phyloP scores from a whole-genome alignment of 2,797 vertebrate genomes.

The Artibeus lituratus region DNA sequence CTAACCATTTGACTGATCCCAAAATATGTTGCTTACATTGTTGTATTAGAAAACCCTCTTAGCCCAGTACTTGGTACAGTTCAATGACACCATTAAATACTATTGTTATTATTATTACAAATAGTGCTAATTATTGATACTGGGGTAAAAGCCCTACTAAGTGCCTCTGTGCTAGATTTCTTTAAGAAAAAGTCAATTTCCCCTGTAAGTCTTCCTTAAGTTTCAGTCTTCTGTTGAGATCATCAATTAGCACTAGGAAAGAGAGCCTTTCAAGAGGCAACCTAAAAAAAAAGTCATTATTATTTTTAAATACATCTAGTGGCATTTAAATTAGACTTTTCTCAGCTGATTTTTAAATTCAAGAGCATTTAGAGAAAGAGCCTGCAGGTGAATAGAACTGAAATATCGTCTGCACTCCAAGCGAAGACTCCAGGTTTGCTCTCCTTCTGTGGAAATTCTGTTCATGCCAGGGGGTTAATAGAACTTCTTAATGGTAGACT shows the following conservation, averaged over 20 bases:
- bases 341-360: constrained; percentile 13
- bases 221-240: not conserved
- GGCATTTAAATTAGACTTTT: constrained; percentile 29
- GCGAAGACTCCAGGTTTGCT: not conserved
- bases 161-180: not conserved
- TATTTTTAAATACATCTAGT: constrained; percentile 22
- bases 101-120: not conserved
- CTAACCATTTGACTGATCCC: constrained; percentile 22
- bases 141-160: not conserved
- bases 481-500: not conserved
- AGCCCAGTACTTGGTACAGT: not conserved
- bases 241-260: not conserved
- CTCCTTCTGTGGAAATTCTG: constrained; percentile 17
- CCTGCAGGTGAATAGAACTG: not conserved
- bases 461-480: not conserved
- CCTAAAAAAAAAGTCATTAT: not conserved
- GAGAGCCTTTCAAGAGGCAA: not conserved
- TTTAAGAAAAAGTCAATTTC: not conserved
- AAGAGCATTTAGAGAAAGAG: not conserved
- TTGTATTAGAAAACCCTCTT: constrained; percentile 5
- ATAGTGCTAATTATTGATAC: not conserved
- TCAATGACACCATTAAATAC: not conserved
- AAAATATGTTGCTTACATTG: constrained; percentile 13
- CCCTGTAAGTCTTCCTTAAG: not conserved
- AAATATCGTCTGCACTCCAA: not conserved